Percentiles rank a stretch among this genome's conserved stretches.
These are phyloP conservation scores for Vireo griseus DNA, from an alignment of 2,797 vertebrate species.

Conservation along the genomic window DNA sequence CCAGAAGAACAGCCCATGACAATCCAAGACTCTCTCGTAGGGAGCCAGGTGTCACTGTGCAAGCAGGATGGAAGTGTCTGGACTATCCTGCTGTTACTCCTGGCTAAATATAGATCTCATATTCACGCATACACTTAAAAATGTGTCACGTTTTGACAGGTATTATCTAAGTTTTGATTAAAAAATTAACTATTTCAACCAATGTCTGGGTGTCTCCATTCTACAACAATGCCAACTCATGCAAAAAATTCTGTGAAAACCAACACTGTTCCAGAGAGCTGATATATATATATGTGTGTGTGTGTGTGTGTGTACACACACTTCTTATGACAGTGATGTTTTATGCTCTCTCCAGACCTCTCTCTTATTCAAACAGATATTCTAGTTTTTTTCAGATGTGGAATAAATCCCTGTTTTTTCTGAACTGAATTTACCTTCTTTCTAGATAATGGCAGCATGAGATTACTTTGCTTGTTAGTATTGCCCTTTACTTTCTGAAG, in stretches of 20 bases:
- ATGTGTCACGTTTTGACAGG: not conserved
- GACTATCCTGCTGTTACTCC: not conserved
- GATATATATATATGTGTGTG: not conserved
- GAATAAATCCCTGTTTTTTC: not conserved
- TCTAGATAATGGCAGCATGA: not conserved
- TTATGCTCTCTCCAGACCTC: not conserved
- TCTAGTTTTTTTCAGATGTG: not conserved
- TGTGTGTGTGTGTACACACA: accelerated
- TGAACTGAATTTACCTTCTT: not conserved
- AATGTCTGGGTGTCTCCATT: not conserved
- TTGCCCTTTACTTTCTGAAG: not conserved
- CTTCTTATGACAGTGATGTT: not conserved
- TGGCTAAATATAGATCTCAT: not conserved
- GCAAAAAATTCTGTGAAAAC: not conserved
- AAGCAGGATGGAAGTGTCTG: not conserved
- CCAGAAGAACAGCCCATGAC: not conserved
- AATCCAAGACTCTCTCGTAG: accelerated
- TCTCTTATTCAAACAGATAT: not conserved
- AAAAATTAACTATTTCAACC: not conserved
- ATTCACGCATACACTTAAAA: not conserved
- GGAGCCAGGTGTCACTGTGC: not conserved
- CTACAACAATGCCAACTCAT: not conserved
- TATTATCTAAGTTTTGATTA: not conserved
- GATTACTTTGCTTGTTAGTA: not conserved
- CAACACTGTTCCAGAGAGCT: not conserved